Percentiles rank a stretch among this genome's conserved stretches.
phyloP scores from a whole-genome alignment of 2,797 vertebrate genomes.

The Pangasius larnaudii region DNA sequence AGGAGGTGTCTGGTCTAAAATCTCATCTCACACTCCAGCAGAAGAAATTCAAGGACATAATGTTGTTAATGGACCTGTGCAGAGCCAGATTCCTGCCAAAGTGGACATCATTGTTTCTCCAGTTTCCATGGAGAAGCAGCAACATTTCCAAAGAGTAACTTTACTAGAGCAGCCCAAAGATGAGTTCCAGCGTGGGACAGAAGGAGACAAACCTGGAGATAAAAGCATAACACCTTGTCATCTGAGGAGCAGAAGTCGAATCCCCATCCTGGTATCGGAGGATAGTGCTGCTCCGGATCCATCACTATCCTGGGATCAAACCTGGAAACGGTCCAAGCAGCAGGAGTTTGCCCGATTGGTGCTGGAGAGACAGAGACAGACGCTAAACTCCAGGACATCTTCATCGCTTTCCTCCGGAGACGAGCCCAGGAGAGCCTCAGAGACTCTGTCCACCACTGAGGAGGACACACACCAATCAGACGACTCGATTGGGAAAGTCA shows the following conservation, averaged over 20 bases:
- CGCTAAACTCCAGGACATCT: conserved; percentile 84
- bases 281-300: conserved; percentile 87
- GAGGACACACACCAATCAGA: conserved; percentile 88
- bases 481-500: conserved; percentile 71
- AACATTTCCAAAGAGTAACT: conserved; percentile 39
- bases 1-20: conserved; percentile 43
- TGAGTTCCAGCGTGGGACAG: conserved; percentile 35
- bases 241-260: conserved; percentile 82
- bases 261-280: conserved; percentile 88
- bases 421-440: conserved; percentile 80
- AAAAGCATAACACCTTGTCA: conserved; percentile 44
- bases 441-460: conserved; percentile 88
- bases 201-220: conserved; percentile 30
- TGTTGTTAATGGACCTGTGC: conserved; percentile 46
- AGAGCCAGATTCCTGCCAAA: conserved; percentile 26
- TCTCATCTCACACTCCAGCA: conserved; percentile 55
- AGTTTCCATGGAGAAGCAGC: conserved; percentile 56
- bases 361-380: conserved; percentile 87
- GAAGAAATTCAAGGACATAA: conserved; percentile 62
- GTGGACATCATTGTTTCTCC: not conserved
- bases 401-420: conserved; percentile 89
- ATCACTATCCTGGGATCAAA: conserved; percentile 82
- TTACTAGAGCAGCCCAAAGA: conserved; percentile 48
- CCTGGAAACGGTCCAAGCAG: conserved; percentile 79
- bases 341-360: conserved; percentile 86